Evolutionary conservation across 2,888 invertebrate genomes (phyloP).

Genomic region (Deroplatys truncata): DNA sequence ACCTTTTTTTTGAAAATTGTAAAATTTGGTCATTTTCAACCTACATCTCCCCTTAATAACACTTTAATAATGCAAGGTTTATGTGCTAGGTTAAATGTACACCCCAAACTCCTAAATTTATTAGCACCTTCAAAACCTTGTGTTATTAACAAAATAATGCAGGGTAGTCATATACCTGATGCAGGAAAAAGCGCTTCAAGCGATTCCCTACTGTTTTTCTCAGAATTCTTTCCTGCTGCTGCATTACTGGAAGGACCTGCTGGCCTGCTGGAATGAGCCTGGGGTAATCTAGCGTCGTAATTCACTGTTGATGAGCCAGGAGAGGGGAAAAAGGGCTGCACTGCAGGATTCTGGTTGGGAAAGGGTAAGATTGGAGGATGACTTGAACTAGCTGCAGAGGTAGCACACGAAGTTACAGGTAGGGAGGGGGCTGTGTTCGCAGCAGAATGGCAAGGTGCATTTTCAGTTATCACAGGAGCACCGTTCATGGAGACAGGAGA

Average conservation of each 20-base stretch:
- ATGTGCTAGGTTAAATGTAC: too few species aligned
- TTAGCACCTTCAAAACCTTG: too few species aligned
- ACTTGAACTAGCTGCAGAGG: neutral
- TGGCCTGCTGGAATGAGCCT: neutral
- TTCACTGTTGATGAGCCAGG: slow-evolving; percentile 3
- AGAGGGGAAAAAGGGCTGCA: slow-evolving; percentile 11
- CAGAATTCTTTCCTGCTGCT: neutral
- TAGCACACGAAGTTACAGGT: neutral
- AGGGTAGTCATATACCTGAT: slow-evolving; percentile 42
- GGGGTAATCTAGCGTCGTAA: slow-evolving; percentile 4
- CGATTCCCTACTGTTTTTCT: slow-evolving; percentile 6
- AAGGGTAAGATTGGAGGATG: slow-evolving; percentile 25
- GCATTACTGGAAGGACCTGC: neutral
- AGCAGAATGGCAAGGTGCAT: slow-evolving; percentile 10
- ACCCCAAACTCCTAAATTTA: too few species aligned
- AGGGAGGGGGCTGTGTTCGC: neutral
- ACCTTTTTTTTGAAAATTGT: too few species aligned
- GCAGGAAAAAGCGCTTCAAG: slow-evolving; percentile 61
- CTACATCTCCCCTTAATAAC: too few species aligned
- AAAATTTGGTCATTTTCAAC: too few species aligned
- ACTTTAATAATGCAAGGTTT: too few species aligned
- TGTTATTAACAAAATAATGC: neutral
- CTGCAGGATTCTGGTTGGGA: neutral
- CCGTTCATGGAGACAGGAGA: slow-evolving; percentile 16
- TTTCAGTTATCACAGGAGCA: neutral